These are phyloP conservation scores for Helicolenus hilgendorfi DNA, from an alignment of 2,797 vertebrate species.

Conservation along the genomic window DNA sequence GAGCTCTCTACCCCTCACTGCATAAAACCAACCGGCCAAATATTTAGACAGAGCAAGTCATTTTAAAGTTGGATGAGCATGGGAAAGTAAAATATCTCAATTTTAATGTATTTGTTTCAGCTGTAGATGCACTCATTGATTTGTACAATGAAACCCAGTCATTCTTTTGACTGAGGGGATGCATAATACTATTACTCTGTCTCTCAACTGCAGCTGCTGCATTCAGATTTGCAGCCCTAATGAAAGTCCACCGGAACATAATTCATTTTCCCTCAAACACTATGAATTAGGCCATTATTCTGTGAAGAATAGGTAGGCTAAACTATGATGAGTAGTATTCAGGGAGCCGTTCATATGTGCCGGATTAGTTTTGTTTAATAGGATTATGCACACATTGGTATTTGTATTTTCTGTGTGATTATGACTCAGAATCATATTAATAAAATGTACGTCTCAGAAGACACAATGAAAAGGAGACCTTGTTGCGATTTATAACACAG, in stretches of 20 bases:
- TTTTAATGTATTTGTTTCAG: constrained; percentile 28
- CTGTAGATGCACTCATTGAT: constrained; percentile 26
- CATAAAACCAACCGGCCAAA: constrained; percentile 28
- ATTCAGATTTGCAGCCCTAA: constrained; percentile 45
- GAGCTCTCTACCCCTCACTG: constrained; percentile 15
- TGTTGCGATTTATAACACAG: background rate
- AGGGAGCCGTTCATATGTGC: constrained; percentile 34
- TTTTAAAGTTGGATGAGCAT: background rate
- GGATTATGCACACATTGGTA: constrained; percentile 52
- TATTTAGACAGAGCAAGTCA: background rate
- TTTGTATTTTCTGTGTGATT: constrained; percentile 37
- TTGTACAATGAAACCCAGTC: constrained; percentile 38
- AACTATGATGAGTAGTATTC: constrained; percentile 21
- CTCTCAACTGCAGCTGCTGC: constrained; percentile 72
- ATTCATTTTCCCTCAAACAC: constrained; percentile 41
- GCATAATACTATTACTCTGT: background rate
- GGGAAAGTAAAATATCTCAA: constrained; percentile 2
- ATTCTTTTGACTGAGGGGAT: constrained; percentile 17
- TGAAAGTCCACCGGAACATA: constrained; percentile 43
- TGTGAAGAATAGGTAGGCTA: constrained; percentile 9
- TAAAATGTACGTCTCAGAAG: constrained; percentile 19
- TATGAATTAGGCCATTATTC: constrained; percentile 52
- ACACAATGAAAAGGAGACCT: background rate
- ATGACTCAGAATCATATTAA: constrained; percentile 19
- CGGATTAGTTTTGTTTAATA: constrained; percentile 53